phyloP scores from a whole-genome alignment of 1,140 invertebrate genomes.

The Solenopsis invicta region DNA sequence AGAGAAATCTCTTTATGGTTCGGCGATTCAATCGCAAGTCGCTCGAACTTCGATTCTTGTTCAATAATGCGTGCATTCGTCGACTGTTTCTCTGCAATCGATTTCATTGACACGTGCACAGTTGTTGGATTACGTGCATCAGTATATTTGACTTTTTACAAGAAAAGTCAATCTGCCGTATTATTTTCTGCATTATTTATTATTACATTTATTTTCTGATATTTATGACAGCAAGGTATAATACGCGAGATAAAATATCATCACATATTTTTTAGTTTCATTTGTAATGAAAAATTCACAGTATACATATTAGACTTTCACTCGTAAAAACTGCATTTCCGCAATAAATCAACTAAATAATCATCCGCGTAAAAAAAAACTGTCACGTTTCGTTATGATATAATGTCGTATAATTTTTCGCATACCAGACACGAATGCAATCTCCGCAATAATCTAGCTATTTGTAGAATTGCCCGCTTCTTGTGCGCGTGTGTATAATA shows the following conservation, averaged over 20 bases:
- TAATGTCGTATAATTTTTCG: not conserved
- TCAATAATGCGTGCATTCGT: constrained; percentile 10
- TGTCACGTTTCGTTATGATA: not conserved
- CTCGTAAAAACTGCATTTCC: not conserved
- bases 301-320: not conserved
- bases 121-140: not conserved
- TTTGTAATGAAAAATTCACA: constrained; percentile 10
- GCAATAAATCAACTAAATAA: not conserved
- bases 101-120: constrained; percentile 62
- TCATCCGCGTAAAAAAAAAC: constrained; percentile 9
- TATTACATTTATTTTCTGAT: not conserved
- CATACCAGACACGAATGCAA: not conserved
- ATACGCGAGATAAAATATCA: not conserved
- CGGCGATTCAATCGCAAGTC: constrained; percentile 32
- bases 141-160: not conserved
- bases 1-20: constrained; percentile 19
- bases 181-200: constrained; percentile 2
- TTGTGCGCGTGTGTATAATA: not conserved
- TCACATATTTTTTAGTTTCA: not conserved
- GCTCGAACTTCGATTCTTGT: constrained; percentile 42
- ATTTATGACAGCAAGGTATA: not conserved
- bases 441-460: constrained; percentile 34
- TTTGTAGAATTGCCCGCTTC: constrained; percentile 24
- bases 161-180: not conserved
- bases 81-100: constrained; percentile 44